Evolutionary conservation across 2,797 vertebrate species (phyloP).

Genomic region (Catharus ustulatus): DNA sequence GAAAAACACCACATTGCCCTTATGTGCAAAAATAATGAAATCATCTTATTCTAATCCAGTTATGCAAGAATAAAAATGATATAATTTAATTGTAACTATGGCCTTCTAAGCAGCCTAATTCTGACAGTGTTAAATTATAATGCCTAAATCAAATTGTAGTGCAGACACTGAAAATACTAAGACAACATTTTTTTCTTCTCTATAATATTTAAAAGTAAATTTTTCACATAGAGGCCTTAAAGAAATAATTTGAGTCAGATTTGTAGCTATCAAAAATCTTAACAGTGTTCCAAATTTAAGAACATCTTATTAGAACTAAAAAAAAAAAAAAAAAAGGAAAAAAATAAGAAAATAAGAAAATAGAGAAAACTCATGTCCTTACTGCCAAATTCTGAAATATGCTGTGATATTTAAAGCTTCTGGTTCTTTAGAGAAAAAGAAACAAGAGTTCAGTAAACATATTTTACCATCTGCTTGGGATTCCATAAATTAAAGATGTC

Average conservation of each 20-base stretch:
- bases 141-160: background rate
- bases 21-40: background rate
- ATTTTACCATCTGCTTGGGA: conserved; percentile 68
- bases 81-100: background rate
- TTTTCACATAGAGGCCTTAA: background rate
- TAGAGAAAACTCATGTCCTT: background rate
- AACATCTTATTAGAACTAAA: background rate
- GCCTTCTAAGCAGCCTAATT: background rate
- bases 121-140: background rate
- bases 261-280: background rate
- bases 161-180: background rate
- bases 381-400: conserved; percentile 40
- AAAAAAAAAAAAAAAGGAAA: background rate
- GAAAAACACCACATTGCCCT: background rate
- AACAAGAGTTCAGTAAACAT: conserved; percentile 57
- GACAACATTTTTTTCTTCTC: background rate
- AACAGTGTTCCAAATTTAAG: background rate
- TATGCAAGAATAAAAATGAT: background rate
- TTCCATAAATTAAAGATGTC: conserved; percentile 73
- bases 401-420: conserved; percentile 62
- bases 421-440: conserved; percentile 43
- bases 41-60: background rate
- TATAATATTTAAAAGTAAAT: fast-evolving
- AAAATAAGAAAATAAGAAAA: background rate
- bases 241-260: background rate